These are phyloP conservation scores for human (Homo sapiens) DNA, from an alignment of 2,113 vertebrate species.

Conservation along the genomic window GRCh38 chr15:35041001-35041500, in stretches of 20 bases:
- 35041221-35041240: not conserved
- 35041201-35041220: not conserved
- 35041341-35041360: not conserved
- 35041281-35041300: not conserved
- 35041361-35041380: not conserved
- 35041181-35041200: not conserved
- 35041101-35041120: not conserved
- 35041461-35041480: no score
- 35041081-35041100: not conserved
- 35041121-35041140: not conserved
- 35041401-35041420: no score
- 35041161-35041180: not conserved
- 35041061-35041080: not conserved
- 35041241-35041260: not conserved
- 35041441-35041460: no score
- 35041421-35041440: no score
- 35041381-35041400: not conserved
- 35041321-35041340: not conserved
- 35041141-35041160: not conserved
- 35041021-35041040: constrained; percentile 66
- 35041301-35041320: not conserved
- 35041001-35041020: constrained; percentile 56
- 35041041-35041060: constrained; percentile 40
- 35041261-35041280: not conserved
- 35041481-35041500: no score